Evolutionary conservation across 2,888 invertebrate species (phyloP), one percentile per base, ranked within the genome.

Genomic region (Prosapia bicincta): DNA sequence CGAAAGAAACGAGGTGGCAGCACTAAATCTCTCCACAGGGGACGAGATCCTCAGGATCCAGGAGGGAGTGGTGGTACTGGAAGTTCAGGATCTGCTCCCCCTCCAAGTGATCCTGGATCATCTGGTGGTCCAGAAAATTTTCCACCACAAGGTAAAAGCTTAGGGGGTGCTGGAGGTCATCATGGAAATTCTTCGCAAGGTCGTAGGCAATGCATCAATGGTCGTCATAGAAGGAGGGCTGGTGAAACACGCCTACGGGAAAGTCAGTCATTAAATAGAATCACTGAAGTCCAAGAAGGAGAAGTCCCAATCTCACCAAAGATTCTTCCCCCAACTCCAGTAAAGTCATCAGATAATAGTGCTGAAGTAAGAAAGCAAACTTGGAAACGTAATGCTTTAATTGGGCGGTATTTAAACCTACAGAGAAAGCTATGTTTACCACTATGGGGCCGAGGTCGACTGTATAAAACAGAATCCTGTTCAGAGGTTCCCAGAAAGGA

Each of bases 261-360:
- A 86, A 94, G 93, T 81, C 94, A 95, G 83, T 94, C 94, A 26
- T 86, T 95, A 78, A 95, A 94, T 85, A 89, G 94, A 79, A 94
- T 95, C 79, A 94, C 94, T 20, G 95, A 95, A 86, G 94, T 94
- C 79, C 93, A 94, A 84, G 94, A 94, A 84, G 92, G 90, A 78
- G 85, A 43, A 83, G 84, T 25, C 83, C 84, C 43, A 20, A 69
- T 66, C 28, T 69, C 70, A 10, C 71, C 76, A 7, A 69, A 73
- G 30, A 65, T 69, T 69, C 76, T 28, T 20, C 76, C 73, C 13
- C 73, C 73, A 9, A 66, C 73, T 13, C 72, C 74, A 3, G 69
- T 69, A 20, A 54, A 65, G 26, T 43, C 71, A 15, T 65, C 71
- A 1, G 68, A 43, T 24, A 15, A 20, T 13, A 67, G 26, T 25